These are phyloP conservation scores for Drosophila prolongata DNA, from an alignment of 2,888 invertebrate genomes.

Conservation along the genomic window DNA sequence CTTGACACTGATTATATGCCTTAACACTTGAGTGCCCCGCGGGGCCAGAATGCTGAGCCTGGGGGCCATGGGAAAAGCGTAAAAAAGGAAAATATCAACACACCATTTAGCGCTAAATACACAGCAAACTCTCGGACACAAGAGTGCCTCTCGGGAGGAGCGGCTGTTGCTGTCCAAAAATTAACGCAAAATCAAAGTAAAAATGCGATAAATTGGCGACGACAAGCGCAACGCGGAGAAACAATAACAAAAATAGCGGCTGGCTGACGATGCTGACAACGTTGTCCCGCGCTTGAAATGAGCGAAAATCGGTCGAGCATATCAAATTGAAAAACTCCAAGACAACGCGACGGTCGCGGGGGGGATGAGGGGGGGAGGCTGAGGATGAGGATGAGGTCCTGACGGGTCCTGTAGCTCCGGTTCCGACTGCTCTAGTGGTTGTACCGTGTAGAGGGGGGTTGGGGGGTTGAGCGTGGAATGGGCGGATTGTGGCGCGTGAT, in stretches of 20 bases:
- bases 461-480: neutral
- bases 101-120: constrained; percentile 67
- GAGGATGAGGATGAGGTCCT: constrained; percentile 12
- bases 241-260: constrained; percentile 46
- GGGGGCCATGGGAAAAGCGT: constrained; percentile 5
- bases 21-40: constrained; percentile 61
- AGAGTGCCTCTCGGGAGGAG: constrained; percentile 14
- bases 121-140: constrained; percentile 24
- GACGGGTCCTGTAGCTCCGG: constrained; percentile 8
- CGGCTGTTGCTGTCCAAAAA: constrained; percentile 61
- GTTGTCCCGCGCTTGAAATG: constrained; percentile 68
- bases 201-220: constrained; percentile 79
- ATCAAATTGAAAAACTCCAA: constrained; percentile 78
- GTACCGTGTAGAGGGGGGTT: neutral
- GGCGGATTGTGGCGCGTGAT: constrained; percentile 57
- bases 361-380: neutral
- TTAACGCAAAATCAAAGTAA: constrained; percentile 78
- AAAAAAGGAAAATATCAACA: constrained; percentile 53
- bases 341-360: constrained; percentile 48
- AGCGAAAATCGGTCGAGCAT: constrained; percentile 80
- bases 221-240: constrained; percentile 67
- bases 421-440: constrained; percentile 11
- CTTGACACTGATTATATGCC: constrained; percentile 62
- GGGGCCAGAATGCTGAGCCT: neutral
- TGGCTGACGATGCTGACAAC: constrained; percentile 37